Evolutionary conservation across 2,113 vertebrate species (phyloP).

Genomic region (Ammodramus savannarum): DNA sequence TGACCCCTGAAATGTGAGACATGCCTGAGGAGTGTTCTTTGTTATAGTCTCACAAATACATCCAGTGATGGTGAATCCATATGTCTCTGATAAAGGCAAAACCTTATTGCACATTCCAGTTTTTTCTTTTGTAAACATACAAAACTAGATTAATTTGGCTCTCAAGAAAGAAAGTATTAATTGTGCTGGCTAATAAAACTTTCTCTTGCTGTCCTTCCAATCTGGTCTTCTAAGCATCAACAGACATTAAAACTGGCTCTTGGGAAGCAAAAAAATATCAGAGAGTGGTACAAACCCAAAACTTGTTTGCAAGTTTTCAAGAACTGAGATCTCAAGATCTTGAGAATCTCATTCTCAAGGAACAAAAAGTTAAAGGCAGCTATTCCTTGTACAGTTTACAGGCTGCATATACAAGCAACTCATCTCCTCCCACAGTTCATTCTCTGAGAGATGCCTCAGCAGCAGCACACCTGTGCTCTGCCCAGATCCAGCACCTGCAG

Average conservation of each 20-base stretch:
- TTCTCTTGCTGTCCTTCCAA: conserved; percentile 31
- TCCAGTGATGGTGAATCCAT: conserved; percentile 58
- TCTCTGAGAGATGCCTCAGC: neutral
- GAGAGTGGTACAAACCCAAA: neutral
- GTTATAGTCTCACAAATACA: conserved; percentile 63
- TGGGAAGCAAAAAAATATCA: conserved; percentile 56
- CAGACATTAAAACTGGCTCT: conserved; percentile 67
- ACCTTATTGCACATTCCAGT: conserved; percentile 64
- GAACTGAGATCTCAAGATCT: neutral
- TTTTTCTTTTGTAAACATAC: conserved; percentile 70
- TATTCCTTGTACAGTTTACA: neutral
- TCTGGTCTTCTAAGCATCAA: conserved; percentile 59
- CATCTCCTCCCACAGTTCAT: neutral
- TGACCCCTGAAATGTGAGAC: conserved; percentile 60
- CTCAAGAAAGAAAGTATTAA: conserved; percentile 69
- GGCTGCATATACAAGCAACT: neutral
- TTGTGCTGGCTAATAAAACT: conserved; percentile 66
- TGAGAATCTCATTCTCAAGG: neutral
- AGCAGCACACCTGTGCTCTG: neutral
- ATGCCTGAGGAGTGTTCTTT: conserved; percentile 59
- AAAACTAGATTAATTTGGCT: conserved; percentile 65
- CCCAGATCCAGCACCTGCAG: neutral
- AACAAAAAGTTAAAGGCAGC: neutral
- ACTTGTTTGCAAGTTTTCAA: conserved; percentile 10
- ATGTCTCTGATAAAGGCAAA: conserved; percentile 72